Evolutionary conservation across 2,113 vertebrate genomes (phyloP), one percentile per base, ranked within the genome.

Genomic region (Tylochromis polylepis): DNA sequence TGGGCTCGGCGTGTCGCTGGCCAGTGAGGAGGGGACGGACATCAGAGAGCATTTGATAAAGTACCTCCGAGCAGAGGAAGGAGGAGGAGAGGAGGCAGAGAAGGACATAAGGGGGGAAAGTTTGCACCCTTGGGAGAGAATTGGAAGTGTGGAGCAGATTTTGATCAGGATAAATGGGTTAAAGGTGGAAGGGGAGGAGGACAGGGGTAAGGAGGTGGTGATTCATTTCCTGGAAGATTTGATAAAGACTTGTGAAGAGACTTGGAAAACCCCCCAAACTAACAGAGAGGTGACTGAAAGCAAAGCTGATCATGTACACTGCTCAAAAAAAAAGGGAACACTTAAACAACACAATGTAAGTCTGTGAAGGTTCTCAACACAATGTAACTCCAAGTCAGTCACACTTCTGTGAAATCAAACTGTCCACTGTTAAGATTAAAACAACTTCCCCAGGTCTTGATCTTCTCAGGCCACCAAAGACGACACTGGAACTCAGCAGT

Each of bases 1-100:
- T 0, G 89, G 82, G 6, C 56, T 99, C 3, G n/a, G 88, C 27
- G 79, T 87, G 1, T 95, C 87, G 0, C 18, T 99, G 29, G 59
- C 77, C 0, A 85, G 92, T 2, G 89, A 95, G 18, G 92, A 96
- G 1, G 95, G 96, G 1, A 90, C 72, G 0, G 83, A 81, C 3
- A 89, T 99, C 87, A 93, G 31, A 56, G 88, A 91, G 29, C 97
- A 96, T 24, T 49, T 99, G 20, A 62, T 97, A 31, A 97, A 96
- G 49, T 98, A 97, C 86, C 91, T 98, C 18, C 95, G 93, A 12
- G 90, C 14, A 2, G 95, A 93, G 0, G 96, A 91, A 4, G 92
- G 36, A 2, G 95, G 94, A 36, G 89, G 16, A 46, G 91, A 91
- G 8, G 92, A 80, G 12, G 57, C 41, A 2, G 93, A 94, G 77